Evolutionary conservation across 2,797 vertebrate species (phyloP), one percentile per base, ranked within the genome.

Genomic region (Cossypha dichroa): DNA sequence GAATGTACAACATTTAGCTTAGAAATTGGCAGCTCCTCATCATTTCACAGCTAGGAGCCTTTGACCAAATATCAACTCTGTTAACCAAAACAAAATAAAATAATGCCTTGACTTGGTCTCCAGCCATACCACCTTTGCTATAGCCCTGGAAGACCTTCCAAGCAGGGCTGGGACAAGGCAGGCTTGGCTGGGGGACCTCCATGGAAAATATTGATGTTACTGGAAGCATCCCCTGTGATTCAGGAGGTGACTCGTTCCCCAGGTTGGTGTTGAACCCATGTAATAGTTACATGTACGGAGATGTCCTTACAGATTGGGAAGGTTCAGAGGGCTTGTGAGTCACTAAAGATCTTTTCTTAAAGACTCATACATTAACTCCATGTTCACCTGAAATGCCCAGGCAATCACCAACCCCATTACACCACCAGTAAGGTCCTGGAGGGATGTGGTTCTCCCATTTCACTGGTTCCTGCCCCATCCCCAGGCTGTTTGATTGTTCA

Each of bases 11-110:
- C 49, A 21, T 96, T 97, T 95, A 96, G 94, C 95, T 94, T 97
- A 95, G 93, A 95, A 96, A 96, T 85, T 95, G 94, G 94, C 94
- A 96, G 91, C 85, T 92, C 91, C 86, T 95, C 91, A 23, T 66
- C 40, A 3, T 96, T 97, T 97, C 93, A 97, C 72, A 94, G 96
- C 83, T 97, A 95, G 76, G 83, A 94, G 91, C 90, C 90, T 96
- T 97, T 97, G 94, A 97, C 94, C 82, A 97, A 96, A 88, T 96
- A 94, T 95, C 94, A 94, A 94, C 91, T 96, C 76, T 86, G 67
- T 82, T 92, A 95, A 94, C 74, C 84, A 97, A 96, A 97, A 85
- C 88, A 97, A 97, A 97, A 97, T 97, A 97, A 97, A 97, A 97
- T 94, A 97, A 95, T 97, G 94, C 84, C 68, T 91, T 93, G 92